A percentile compares a stretch with the other conserved stretches of the same genome.
Conservation (phyloP, 2,888 invertebrate genomes). For the Tryphoninae sp. region DNA sequence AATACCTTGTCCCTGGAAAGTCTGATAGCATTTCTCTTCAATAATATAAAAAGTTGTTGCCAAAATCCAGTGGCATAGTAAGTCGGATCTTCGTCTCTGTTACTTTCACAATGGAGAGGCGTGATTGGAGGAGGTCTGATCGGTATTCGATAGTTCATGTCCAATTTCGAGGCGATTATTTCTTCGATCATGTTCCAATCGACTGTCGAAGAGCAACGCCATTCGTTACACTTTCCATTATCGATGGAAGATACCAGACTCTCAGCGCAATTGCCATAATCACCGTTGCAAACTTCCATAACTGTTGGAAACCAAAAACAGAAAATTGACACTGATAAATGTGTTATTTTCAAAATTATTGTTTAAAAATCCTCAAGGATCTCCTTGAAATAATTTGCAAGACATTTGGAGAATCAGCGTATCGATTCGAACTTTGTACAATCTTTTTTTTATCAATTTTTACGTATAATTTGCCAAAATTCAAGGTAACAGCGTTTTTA, state of each 20-base stretch:
- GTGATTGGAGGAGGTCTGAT: conserved; percentile 68
- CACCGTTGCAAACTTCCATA: conserved; percentile 91
- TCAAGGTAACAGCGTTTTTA: neutral
- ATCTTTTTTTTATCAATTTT: neutral
- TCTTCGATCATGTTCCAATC: conserved; percentile 76
- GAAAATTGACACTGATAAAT: too few relatives aligned
- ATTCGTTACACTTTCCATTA: conserved; percentile 85
- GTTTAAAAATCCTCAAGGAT: neutral
- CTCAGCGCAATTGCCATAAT: conserved; percentile 85
- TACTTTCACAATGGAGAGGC: conserved; percentile 69
- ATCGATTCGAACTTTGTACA: conserved; percentile 19
- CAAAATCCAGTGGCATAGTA: conserved; percentile 84
- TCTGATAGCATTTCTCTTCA: conserved; percentile 85
- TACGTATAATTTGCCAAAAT: neutral
- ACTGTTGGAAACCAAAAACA: conserved; percentile 82
- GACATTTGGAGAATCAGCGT: neutral
- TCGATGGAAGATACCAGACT: conserved; percentile 84
- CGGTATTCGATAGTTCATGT: conserved; percentile 81
- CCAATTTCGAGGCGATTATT: conserved; percentile 82
- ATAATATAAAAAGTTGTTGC: conserved; percentile 84
- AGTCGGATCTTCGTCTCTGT: conserved; percentile 66
- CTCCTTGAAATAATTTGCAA: neutral
- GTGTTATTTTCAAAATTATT: neutral
- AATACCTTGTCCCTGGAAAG: conserved; percentile 86
- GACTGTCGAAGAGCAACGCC: conserved; percentile 80